These are phyloP conservation scores for Chlorospingus semifuscus DNA, from an alignment of 2,797 vertebrate genomes.

Conservation along the genomic window DNA sequence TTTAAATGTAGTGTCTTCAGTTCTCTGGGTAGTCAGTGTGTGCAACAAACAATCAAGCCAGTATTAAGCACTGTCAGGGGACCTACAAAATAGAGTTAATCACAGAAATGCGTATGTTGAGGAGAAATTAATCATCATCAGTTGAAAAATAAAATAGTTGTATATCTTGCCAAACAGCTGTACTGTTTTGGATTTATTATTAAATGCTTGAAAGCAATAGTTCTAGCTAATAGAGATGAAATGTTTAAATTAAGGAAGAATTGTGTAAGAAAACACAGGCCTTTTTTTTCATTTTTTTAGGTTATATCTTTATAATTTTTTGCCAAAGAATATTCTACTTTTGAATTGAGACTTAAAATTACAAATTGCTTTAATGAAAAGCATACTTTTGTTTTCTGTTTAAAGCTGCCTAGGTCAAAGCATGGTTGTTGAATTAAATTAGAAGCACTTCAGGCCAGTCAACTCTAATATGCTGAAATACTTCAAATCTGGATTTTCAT, in stretches of 20 bases:
- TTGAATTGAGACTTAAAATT: background rate
- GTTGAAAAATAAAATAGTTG: background rate
- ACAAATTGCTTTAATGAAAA: background rate
- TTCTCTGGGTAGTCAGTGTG: background rate
- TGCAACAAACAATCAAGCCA: background rate
- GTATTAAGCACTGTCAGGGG: background rate
- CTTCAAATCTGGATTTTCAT: background rate
- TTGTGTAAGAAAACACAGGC: background rate
- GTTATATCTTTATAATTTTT: background rate
- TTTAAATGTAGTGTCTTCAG: background rate
- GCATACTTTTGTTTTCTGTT: background rate
- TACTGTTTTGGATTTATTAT: background rate
- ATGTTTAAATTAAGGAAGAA: background rate
- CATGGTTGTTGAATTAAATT: background rate
- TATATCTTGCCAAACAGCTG: background rate
- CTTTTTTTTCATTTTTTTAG: accelerated
- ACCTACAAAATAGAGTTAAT: background rate
- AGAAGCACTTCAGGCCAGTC: background rate
- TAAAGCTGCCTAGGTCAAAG: background rate
- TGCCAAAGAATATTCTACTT: background rate
- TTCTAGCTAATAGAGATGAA: background rate
- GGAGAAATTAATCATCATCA: background rate
- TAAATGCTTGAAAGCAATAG: background rate
- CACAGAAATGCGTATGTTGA: background rate
- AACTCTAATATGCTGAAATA: background rate